These are phyloP conservation scores for Meloidogyne chitwoodi DNA, from an alignment of 1,140 invertebrate genomes.

Conservation along the genomic window DNA sequence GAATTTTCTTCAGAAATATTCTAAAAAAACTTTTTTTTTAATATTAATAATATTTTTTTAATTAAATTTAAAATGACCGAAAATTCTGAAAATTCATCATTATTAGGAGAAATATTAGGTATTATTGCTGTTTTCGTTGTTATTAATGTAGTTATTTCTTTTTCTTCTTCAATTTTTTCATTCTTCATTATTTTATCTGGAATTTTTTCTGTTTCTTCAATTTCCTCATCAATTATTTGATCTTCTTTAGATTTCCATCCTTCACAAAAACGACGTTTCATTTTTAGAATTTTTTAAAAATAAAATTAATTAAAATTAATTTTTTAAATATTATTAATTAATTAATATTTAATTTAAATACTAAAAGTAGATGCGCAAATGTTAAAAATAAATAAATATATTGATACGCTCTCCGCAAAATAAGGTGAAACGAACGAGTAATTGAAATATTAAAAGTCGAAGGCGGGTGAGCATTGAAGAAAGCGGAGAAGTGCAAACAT, in stretches of 20 bases:
- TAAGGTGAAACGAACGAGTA: neutral
- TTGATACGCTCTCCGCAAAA: neutral
- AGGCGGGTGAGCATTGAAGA: neutral
- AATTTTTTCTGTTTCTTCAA: neutral
- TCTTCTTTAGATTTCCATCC: neutral
- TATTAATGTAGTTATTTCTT: neutral
- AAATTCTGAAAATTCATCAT: neutral
- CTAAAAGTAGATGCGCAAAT: neutral
- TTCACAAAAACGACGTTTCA: neutral
- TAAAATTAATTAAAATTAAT: neutral
- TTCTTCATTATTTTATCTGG: neutral
- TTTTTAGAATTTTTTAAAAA: neutral
- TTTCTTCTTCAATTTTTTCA: neutral
- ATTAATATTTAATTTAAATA: too few species aligned
- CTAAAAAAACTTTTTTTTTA: neutral
- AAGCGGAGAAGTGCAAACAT: neutral
- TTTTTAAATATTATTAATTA: neutral
- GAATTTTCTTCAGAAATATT: neutral
- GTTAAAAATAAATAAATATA: neutral
- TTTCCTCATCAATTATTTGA: neutral
- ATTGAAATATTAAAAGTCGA: neutral
- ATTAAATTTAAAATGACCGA: neutral
- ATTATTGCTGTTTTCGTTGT: neutral
- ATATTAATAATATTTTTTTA: neutral
- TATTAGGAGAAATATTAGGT: neutral